Conservation (phyloP, 2,888 invertebrate species). For the Empis stercorea region DNA sequence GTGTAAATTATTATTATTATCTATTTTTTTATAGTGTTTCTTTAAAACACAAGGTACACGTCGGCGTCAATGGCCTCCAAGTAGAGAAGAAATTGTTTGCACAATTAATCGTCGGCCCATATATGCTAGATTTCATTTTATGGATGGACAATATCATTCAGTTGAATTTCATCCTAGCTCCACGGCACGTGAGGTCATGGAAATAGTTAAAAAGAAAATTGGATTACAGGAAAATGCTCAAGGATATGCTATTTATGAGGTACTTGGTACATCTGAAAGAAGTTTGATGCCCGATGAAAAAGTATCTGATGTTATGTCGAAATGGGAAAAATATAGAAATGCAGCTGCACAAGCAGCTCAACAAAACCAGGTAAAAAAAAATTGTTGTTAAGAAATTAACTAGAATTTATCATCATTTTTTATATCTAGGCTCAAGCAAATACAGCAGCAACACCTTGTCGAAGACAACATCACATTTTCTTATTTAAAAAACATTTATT, state of each 20-base stretch:
- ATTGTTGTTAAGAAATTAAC: too few relatives aligned
- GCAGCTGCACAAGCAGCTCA: conserved; percentile 47
- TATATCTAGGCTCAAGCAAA: conserved; percentile 30
- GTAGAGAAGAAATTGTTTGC: conserved; percentile 82
- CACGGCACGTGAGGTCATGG: conserved; percentile 77
- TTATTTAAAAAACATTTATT: conserved; percentile 74
- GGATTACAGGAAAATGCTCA: conserved; percentile 42
- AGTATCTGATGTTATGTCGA: conserved; percentile 86
- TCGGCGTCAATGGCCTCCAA: conserved; percentile 80
- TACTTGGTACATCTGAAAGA: conserved; percentile 74
- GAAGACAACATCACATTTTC: conserved; percentile 51
- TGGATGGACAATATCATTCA: conserved; percentile 91
- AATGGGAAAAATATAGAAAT: conserved; percentile 81
- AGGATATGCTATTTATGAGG: conserved; percentile 88
- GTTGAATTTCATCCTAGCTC: conserved; percentile 92
- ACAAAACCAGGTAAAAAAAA: conserved; percentile 26
- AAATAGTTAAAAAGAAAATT: conserved; percentile 78
- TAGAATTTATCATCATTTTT: background rate
- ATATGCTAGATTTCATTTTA: conserved; percentile 80
- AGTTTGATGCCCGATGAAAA: conserved; percentile 76
- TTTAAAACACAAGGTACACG: conserved; percentile 58
- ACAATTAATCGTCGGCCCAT: conserved; percentile 83
- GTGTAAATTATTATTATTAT: conserved; percentile 3
- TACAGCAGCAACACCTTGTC: conserved; percentile 34
- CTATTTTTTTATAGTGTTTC: conserved; percentile 45